Conservation (phyloP, 1,140 invertebrate genomes). For the Battus philenor region DNA sequence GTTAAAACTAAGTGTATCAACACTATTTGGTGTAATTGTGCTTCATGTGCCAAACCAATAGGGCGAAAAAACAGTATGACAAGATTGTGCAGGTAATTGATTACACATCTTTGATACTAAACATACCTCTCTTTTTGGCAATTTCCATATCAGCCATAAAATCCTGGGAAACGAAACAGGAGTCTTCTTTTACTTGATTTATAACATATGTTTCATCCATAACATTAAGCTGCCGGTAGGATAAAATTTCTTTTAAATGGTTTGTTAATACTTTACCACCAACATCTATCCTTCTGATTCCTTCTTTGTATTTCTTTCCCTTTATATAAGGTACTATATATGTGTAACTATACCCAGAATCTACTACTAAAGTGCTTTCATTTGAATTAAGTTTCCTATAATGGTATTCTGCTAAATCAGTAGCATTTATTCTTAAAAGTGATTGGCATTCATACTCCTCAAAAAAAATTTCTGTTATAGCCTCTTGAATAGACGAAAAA, state of each 20-base stretch:
- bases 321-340: slow-evolving; percentile 97
- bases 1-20: too few species aligned
- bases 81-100: too few species aligned
- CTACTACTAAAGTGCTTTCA: slow-evolving; percentile 90
- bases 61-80: too few species aligned
- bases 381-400: slow-evolving; percentile 78
- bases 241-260: slow-evolving; percentile 98
- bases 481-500: slow-evolving; percentile 94
- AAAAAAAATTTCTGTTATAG: slow-evolving; percentile 96
- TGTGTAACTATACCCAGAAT: slow-evolving; percentile 96
- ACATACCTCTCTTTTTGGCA: slow-evolving; percentile 79
- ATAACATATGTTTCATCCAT: slow-evolving; percentile 99
- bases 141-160: slow-evolving; percentile 91
- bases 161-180: slow-evolving; percentile 94
- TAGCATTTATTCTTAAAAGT: slow-evolving; percentile 87
- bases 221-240: slow-evolving; percentile 97
- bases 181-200: slow-evolving; percentile 98
- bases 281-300: slow-evolving; percentile 91
- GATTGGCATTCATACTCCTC: slow-evolving; percentile 97
- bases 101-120: too few species aligned
- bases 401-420: slow-evolving; percentile 81
- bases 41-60: too few species aligned
- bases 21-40: too few species aligned
- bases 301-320: slow-evolving; percentile 87
- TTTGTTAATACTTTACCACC: slow-evolving; percentile 99